Conservation (phyloP, 2,113 vertebrate species). For the Gracilinanus agilis region DNA sequence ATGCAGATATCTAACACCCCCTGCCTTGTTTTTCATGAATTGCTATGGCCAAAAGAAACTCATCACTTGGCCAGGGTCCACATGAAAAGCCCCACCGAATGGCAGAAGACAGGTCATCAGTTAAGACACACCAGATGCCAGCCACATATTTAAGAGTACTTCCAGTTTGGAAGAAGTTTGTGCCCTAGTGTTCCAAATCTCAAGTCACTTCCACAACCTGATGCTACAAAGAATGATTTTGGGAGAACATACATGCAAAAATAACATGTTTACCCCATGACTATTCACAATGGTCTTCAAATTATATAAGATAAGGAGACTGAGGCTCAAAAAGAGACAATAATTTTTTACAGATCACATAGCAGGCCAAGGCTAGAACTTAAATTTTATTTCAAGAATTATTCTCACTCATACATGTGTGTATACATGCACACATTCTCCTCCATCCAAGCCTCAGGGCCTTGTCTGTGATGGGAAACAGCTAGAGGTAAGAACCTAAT, state of each 20-base stretch:
- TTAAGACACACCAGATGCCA: not conserved
- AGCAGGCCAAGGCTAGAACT: not conserved
- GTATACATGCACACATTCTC: rapidly evolving
- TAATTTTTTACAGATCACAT: not conserved
- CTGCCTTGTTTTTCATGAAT: no score
- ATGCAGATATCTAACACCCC: not conserved
- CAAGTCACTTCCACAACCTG: not conserved
- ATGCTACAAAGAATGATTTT: not conserved
- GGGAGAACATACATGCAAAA: no score
- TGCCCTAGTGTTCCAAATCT: not conserved
- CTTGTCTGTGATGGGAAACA: rapidly evolving
- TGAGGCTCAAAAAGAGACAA: not conserved
- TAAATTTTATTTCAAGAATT: not conserved
- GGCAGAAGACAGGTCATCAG: not conserved
- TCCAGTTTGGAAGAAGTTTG: no score
- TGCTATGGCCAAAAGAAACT: no score
- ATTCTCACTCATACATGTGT: no score
- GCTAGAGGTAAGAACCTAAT: rapidly evolving
- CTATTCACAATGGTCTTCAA: not conserved
- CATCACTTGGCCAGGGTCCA: no score
- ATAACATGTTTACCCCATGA: not conserved
- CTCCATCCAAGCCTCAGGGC: rapidly evolving
- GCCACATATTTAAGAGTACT: not conserved
- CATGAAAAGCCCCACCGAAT: not conserved
- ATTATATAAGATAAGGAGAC: not conserved